Conservation (phyloP, 2,113 vertebrate species). For the Hypanus sabinus region DNA sequence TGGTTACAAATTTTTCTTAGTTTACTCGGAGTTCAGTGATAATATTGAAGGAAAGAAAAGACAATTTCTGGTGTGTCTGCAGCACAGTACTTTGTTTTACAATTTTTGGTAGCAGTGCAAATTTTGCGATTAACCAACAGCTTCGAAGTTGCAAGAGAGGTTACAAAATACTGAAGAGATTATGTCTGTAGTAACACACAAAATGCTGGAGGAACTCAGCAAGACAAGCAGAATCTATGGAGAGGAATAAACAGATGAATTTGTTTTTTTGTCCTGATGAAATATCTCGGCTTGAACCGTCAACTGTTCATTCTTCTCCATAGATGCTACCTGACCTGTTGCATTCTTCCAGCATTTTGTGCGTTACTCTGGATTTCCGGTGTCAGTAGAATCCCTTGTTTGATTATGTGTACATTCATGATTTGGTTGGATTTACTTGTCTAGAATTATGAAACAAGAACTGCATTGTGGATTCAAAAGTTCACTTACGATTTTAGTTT, state of each 20-base stretch:
- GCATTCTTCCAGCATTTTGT: too few relatives aligned
- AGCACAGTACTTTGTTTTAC: neutral
- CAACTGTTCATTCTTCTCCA: too few relatives aligned
- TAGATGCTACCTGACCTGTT: too few relatives aligned
- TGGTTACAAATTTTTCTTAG: neutral
- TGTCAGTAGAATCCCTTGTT: too few relatives aligned
- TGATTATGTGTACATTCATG: neutral
- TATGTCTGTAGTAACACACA: too few relatives aligned
- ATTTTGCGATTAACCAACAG: neutral
- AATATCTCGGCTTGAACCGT: too few relatives aligned
- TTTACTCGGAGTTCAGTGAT: neutral
- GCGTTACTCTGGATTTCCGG: too few relatives aligned
- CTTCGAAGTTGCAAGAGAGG: neutral
- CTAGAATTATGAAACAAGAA: neutral
- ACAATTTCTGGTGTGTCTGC: neutral
- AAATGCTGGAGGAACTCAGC: too few relatives aligned
- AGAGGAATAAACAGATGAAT: too few relatives aligned
- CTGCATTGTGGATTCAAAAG: neutral
- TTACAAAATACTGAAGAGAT: neutral
- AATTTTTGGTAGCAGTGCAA: neutral
- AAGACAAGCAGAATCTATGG: too few relatives aligned
- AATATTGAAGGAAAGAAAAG: neutral
- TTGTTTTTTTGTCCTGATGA: too few relatives aligned
- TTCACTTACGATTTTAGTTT: neutral
- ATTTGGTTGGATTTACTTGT: neutral